Evolutionary conservation across 2,888 invertebrate genomes (phyloP).

Genomic region (Uloborus plumipes): DNA sequence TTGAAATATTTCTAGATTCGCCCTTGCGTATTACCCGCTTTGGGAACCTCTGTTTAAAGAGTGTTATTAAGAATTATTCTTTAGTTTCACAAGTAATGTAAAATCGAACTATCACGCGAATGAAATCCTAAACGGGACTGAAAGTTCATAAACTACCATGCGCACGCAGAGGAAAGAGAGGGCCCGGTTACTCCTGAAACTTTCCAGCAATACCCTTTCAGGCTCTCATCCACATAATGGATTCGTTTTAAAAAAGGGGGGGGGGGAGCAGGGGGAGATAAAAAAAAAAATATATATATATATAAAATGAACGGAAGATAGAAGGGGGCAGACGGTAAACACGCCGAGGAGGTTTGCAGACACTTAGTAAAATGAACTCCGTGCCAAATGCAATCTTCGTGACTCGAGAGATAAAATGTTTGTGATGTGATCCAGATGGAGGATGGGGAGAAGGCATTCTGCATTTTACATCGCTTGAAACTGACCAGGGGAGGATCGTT

Average conservation of each 20-base stretch:
- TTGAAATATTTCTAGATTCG: too few species aligned
- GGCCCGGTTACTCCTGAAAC: constrained; percentile 8
- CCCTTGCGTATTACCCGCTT: too few species aligned
- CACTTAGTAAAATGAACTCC: constrained; percentile 62
- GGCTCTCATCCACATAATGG: constrained; percentile 54
- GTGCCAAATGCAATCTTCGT: constrained; percentile 59
- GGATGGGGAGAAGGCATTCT: constrained; percentile 11
- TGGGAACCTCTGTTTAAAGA: too few species aligned
- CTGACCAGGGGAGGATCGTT: constrained; percentile 41
- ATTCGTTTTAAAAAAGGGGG: constrained; percentile 7
- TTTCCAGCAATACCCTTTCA: constrained; percentile 19
- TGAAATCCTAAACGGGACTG: too few species aligned
- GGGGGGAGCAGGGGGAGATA: background rate
- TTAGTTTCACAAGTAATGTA: too few species aligned
- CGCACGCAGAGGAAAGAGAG: background rate
- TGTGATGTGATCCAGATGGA: constrained; percentile 52
- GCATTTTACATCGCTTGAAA: constrained; percentile 54
- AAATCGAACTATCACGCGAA: too few species aligned
- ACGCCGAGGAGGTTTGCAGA: constrained; percentile 45
- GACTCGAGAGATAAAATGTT: constrained; percentile 55
- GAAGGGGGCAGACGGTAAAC: constrained; percentile 17
- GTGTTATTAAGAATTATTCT: too few species aligned
- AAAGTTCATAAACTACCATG: too few species aligned
- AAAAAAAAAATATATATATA: constrained; percentile 15
- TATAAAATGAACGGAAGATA: constrained; percentile 19